phyloP scores from a whole-genome alignment of 2,113 vertebrate species.

The Euleptes europaea region DNA sequence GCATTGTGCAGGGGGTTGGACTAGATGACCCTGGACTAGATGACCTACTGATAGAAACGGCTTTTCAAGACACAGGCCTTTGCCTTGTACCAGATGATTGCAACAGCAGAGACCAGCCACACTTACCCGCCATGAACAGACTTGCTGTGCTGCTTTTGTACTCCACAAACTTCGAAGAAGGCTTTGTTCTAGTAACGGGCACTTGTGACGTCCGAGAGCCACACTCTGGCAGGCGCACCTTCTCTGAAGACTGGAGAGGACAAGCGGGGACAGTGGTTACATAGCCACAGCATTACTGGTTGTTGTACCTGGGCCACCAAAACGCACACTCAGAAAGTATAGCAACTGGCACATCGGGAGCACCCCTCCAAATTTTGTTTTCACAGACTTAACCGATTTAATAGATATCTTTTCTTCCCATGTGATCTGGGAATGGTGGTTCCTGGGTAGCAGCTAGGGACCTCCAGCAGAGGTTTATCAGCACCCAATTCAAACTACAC shows the following conservation, averaged over 20 bases:
- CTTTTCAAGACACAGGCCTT: no score
- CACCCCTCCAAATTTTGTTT: no score
- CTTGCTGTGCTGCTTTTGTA: background rate
- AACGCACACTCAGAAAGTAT: background rate
- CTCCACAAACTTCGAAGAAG: background rate
- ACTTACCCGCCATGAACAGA: slow-evolving; percentile 1
- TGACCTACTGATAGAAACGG: no score
- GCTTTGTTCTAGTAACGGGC: background rate
- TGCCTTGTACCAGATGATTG: no score
- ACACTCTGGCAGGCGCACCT: background rate
- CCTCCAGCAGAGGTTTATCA: no score
- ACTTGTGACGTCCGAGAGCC: no score
- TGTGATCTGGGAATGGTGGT: background rate
- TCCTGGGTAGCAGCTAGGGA: no score
- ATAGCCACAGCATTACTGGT: background rate
- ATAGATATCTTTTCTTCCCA: background rate
- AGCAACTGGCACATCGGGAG: no score
- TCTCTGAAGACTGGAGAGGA: background rate
- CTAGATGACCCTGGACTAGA: no score
- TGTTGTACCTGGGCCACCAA: background rate
- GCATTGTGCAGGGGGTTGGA: no score
- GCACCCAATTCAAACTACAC: no score
- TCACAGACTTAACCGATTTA: no score
- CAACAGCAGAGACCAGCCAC: background rate
- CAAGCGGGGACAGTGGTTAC: background rate